These are phyloP conservation scores for Allophyes oxyacanthae DNA, from an alignment of 2,888 invertebrate species.

Conservation along the genomic window DNA sequence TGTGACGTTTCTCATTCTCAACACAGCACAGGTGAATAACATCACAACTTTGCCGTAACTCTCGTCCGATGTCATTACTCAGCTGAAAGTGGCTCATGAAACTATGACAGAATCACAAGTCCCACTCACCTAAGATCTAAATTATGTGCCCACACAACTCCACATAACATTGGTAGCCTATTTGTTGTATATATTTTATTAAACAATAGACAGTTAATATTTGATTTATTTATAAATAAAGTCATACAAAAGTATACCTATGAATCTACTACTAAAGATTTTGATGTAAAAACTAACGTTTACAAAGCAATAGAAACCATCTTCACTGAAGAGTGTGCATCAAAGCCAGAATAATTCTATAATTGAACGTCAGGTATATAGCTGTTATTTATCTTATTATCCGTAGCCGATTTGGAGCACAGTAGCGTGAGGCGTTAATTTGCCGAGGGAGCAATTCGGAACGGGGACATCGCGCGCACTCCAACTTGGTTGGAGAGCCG, in stretches of 20 bases:
- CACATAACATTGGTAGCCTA: constrained; percentile 54
- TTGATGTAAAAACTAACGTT: no score
- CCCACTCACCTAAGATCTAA: constrained; percentile 75
- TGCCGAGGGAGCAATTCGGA: constrained; percentile 81
- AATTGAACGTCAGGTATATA: constrained; percentile 41
- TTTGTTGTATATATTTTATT: constrained; percentile 44
- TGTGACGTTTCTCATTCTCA: constrained; percentile 47
- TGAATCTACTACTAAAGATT: no score
- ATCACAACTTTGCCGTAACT: constrained; percentile 69
- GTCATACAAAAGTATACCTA: no score
- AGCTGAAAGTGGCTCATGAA: constrained; percentile 80
- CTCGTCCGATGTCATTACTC: constrained; percentile 71
- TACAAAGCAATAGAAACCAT: not conserved
- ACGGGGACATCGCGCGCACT: constrained; percentile 81
- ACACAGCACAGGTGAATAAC: constrained; percentile 44
- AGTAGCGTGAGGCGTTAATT: constrained; percentile 77
- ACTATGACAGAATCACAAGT: constrained; percentile 69
- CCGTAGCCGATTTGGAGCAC: constrained; percentile 68
- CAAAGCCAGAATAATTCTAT: constrained; percentile 9
- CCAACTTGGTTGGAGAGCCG: constrained; percentile 71
- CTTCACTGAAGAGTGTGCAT: not conserved
- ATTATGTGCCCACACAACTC: constrained; percentile 61
- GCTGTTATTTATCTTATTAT: constrained; percentile 63
- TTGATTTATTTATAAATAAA: no score
- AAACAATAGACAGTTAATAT: not conserved